Evolutionary conservation across 2,113 vertebrate species (phyloP), one percentile per base, ranked within the genome.

Genomic region (Alces alces): DNA sequence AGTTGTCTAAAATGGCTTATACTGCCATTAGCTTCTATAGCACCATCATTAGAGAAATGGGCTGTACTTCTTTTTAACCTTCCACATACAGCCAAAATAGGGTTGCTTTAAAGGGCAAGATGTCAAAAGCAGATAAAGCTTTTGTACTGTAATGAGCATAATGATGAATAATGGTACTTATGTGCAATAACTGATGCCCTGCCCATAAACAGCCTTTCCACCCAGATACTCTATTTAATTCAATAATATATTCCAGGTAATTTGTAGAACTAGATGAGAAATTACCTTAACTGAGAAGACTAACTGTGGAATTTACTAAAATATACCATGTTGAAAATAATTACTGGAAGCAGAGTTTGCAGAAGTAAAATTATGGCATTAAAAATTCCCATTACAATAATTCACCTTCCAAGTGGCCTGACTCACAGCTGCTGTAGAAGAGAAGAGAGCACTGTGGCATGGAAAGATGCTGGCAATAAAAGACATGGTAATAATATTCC

Each of bases 111-210:
- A 99, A 99, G 98, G 96, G 94, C 98, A 98, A 98, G 97, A 98
- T 97, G 97, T 98, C 98, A 98, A 98, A 98, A 98, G 97, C 97
- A 98, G 95, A 98, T 98, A 98, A 98, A 96, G 93, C 97, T 98
- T 98, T 98, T 97, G 98, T 98, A 94, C 89, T 98, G 30, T 98
- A 99, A 99, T 98, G 93, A 98, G 93, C 98, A 97, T 98, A 99
- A 98, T 98, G 98, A 98, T 73, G 90, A 98, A 98, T 98, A 99
- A 99, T 98, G 98, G 97, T 98, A 98, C 97, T 99, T 98, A 96
- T 8, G 84, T 97, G 96, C 96, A 97, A 92, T 98, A 98, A 99
- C 98, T 88, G 83, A 98, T 97, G 95, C 88, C 96, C 98, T 98
- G 96, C 57, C 78, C 85, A 98, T 98, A 99, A 98, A 98, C 85